A percentile compares a stretch with the other conserved stretches of the same genome.
Conservation (phyloP, 2,797 vertebrate genomes). For the Melopsittacus undulatus region DNA sequence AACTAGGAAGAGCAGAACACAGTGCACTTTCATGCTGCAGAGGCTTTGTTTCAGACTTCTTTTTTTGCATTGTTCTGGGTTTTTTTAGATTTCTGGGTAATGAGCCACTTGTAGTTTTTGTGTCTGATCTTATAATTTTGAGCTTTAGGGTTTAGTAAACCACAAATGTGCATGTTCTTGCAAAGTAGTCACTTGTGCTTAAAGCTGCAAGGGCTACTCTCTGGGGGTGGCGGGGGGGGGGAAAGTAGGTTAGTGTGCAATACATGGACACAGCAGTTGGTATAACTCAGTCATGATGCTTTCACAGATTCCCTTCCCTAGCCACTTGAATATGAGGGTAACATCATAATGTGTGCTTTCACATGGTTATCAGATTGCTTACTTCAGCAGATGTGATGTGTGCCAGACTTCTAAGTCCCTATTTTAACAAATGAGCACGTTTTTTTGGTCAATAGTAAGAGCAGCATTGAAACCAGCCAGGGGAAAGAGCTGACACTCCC, state of each 20-base stretch:
- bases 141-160: slow-evolving; percentile 41
- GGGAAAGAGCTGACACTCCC: neutral
- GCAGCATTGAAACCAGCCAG: neutral
- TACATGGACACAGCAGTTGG: neutral
- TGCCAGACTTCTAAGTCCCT: neutral
- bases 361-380: neutral
- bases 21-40: neutral
- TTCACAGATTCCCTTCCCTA: neutral
- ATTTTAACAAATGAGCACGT: neutral
- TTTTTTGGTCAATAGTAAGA: neutral
- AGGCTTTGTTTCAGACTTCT: neutral
- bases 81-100: neutral
- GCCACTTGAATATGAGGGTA: neutral
- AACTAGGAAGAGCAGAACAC: neutral
- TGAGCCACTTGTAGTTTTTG: neutral
- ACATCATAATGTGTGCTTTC: neutral
- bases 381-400: neutral
- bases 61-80: neutral
- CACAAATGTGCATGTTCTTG: neutral
- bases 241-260: neutral
- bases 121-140: neutral
- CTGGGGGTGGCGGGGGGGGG: neutral
- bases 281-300: neutral
- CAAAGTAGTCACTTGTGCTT: slow-evolving; percentile 9
- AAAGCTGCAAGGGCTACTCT: neutral